Evolutionary conservation across 2,113 vertebrate species (phyloP), one percentile per base, ranked within the genome.

Genomic region (Eublepharis macularius): DNA sequence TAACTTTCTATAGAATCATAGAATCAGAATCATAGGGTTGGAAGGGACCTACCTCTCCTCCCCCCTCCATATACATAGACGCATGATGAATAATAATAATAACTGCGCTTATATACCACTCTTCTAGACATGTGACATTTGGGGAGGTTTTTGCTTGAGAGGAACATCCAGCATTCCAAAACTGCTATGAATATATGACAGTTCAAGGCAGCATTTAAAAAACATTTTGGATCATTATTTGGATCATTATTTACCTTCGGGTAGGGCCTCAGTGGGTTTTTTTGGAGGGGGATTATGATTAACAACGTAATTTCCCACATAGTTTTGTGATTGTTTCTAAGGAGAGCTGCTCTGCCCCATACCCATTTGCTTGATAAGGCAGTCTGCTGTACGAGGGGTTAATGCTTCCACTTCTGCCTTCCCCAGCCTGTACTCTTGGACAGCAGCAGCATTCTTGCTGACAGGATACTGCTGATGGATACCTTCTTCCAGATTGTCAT

Each of bases 401-500:
- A 76, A 90, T 21, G 82, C 81, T 51, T 6, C 54, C 32, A 49
- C 80, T 39, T 86, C 80, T 84, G 0, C 86, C 39, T 90, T 90
- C 84, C 82, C 4, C 89, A 99, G 98, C 98, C 98, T 1, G 98
- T 99, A 34, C 97, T 99, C 81, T 94, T 99, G 96, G 98, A 99
- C 95, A 99, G 98, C 96, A 98, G 98, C 95, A 99, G 98, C 65
- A 99, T 99, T 94, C 96, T 99, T 72, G 97, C 97, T 45, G 98
- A 99, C 90, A 97, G 98, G 88, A 99, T 99, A 91, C 95, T 99
- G 7, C 95, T 99, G 89, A 99, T 99, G 98, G 98, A 99, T 93
- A 99, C 98, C 36, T 99, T 99, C 95, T 99, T 99, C 95, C 98
- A 99, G 95, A 97, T 99, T 90, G 98, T 99, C 77, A 99, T 99